phyloP scores from a whole-genome alignment of 2,888 invertebrate species.

The Ormyrus thymus region DNA sequence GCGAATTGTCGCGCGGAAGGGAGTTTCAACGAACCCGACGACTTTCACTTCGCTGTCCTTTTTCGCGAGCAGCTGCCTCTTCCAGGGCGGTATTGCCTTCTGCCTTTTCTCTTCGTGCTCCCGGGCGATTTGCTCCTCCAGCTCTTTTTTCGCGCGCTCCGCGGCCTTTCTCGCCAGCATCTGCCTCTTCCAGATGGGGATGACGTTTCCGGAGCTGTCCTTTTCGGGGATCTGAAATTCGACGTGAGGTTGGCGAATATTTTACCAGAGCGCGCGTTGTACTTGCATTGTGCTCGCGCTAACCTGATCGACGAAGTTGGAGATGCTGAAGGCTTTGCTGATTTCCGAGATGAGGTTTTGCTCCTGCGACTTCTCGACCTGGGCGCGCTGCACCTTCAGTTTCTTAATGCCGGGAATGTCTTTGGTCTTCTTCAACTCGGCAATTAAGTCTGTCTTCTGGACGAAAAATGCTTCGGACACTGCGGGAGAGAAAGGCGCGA shows the following conservation, averaged over 20 bases:
- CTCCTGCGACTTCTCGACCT: slow-evolving; percentile 88
- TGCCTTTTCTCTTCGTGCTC: slow-evolving; percentile 91
- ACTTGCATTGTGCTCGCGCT: not conserved
- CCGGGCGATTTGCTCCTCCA: slow-evolving; percentile 88
- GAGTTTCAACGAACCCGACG: slow-evolving; percentile 14
- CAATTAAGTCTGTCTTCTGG: slow-evolving; percentile 91
- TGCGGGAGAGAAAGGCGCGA: not conserved
- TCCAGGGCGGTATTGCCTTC: slow-evolving; percentile 95
- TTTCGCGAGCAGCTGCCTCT: slow-evolving; percentile 89
- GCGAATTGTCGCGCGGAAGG: not conserved
- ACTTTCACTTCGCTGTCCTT: slow-evolving; percentile 79
- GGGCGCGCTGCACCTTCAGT: slow-evolving; percentile 91
- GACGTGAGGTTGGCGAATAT: not conserved
- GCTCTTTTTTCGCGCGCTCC: slow-evolving; percentile 92
- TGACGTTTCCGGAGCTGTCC: slow-evolving; percentile 90
- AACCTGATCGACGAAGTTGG: slow-evolving; percentile 90
- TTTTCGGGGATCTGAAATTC: slow-evolving; percentile 88
- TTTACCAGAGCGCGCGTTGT: not conserved
- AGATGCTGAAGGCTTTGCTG: slow-evolving; percentile 88
- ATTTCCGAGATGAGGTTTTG: slow-evolving; percentile 90
- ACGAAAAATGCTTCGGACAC: slow-evolving; percentile 82
- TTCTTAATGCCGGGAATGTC: slow-evolving; percentile 96
- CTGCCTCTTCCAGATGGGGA: slow-evolving; percentile 96
- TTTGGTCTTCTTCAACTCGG: slow-evolving; percentile 93
- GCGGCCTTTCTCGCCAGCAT: slow-evolving; percentile 96